Base-by-base conservation (phyloP, 2,888 invertebrate species). In the Troglohyphantes excavatus region DNA sequence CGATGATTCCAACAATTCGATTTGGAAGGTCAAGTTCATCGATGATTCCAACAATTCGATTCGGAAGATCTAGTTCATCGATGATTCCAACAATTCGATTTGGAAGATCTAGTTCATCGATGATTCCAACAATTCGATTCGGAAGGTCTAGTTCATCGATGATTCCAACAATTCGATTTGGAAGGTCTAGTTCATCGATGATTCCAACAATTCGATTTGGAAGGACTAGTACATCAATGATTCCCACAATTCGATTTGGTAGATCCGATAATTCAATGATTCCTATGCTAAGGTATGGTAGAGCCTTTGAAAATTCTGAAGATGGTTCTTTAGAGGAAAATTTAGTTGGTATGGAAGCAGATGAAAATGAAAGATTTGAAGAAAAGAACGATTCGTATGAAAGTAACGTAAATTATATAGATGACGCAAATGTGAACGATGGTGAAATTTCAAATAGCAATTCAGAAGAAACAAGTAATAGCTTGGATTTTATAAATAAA, bases 121-220 rank as follows among this genome's bases (percentile, higher is more conserved):
- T 65, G 43, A 65, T 78, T 7, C 43, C 65, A 1, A 43, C 19
- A 13, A 59, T 33, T 2, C 29, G 76, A 61, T 61, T 76, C 19
- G 86, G 78, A 29, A 17, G 63, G 2, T 84, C 84, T 2, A 0
- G 70, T 2, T 33, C 23, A 5, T 53, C 53, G 17, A 27, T 70
- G 7, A 39, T 75, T 13, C 72, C 75, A 7, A 21, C 46, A 19
- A 27, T 65, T 13, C 63, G 83, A 61, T 43, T 26, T 39, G 82
- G 82, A 61, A 59, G 73, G 46, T 82, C 82, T 9, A 21, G 39
- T 13, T 43, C 68, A 2, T 21, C 29, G 0, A 26, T 75, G 19
- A 84, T 84, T 17, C 84, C 84, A 6, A 26, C 7, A 1, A 11
- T 75, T n/a, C 7, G 78, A 76, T 86, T 61, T 43, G 85, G 85